Evolutionary conservation across 2,888 invertebrate genomes (phyloP), one percentile per base, ranked within the genome.

Genomic region (Cheilosia pagana): DNA sequence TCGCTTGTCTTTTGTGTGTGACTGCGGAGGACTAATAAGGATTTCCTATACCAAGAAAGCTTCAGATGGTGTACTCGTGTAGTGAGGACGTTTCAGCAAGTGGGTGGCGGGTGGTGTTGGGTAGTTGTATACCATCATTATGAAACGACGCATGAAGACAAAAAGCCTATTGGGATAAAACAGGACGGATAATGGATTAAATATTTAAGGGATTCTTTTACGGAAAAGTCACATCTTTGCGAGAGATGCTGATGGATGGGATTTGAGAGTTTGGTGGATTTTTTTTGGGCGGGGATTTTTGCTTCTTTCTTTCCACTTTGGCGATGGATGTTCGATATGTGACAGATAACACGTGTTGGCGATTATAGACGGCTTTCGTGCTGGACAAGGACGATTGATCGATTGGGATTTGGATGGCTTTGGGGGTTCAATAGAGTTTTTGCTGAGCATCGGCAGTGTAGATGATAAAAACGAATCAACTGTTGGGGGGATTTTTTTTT

Each of bases 271-370:
- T 10, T 60, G 31, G 68, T 28, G 28, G 41, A 60, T 68, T 12
- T 23, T 70, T 75, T 41, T 50, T 28, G n/a, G n/a, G n/a, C n/a
- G n/a, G n/a, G n/a, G n/a, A n/a, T 23, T 7, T n/a, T 19, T 16
- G 43, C 12, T 43, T 72, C 41, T 48, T 41, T 70, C 23, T 28
- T 57, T 45, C 23, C n/a, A 12, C 16, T 39, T 63, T 19, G 41
- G 21, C 16, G 28, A 52, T 28, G 48, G 31, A 25, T 43, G 19
- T 62, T 12, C 31, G 62, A 68, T 68, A 67, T 68, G 45, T 35
- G 83, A 83, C 83, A 76, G 74, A 70, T 68, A 68, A 83, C 83
- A 83, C 83, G 83, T 83, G 83, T 83, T 79, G 68, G 74, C 70
- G 83, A 83, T 83, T 83, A 83, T 70, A 59, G 57, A 41, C 14